Percentiles rank a stretch among this genome's conserved stretches.
Evolutionary conservation across 1,140 invertebrate species (phyloP).

Genomic region (Hydropsyche tenuis): DNA sequence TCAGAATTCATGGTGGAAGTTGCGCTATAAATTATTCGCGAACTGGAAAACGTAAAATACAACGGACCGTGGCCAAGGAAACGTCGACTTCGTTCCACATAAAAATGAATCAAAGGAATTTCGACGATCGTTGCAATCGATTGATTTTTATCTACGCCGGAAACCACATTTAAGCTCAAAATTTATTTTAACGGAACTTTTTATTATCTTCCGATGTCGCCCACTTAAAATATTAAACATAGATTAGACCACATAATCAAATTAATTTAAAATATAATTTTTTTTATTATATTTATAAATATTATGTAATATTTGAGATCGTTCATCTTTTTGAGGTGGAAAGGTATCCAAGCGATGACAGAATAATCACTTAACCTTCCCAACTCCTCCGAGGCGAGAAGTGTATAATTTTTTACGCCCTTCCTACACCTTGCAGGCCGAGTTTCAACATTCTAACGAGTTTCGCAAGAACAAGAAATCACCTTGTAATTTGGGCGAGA

Average conservation of each 20-base stretch:
- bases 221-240: no score
- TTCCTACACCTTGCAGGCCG: not conserved
- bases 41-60: not conserved
- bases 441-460: slow-evolving; percentile 18
- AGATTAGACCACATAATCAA: no score
- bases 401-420: slow-evolving; percentile 9
- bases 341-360: slow-evolving; percentile 12
- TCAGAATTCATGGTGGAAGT: slow-evolving; percentile 27
- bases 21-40: slow-evolving; percentile 22
- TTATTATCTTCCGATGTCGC: no score
- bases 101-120: no score
- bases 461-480: slow-evolving; percentile 29
- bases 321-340: slow-evolving; percentile 15
- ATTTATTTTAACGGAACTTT: no score
- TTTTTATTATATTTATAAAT: slow-evolving; percentile 1
- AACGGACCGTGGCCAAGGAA: no score
- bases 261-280: not conserved
- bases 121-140: no score
- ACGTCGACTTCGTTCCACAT: no score
- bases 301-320: not conserved
- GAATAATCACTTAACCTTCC: slow-evolving; percentile 25
- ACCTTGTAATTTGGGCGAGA: slow-evolving; percentile 20
- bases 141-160: no score
- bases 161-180: no score
- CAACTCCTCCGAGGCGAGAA: not conserved